Base-by-base conservation (phyloP, 2,113 vertebrate genomes). In the Menura novaehollandiae region DNA sequence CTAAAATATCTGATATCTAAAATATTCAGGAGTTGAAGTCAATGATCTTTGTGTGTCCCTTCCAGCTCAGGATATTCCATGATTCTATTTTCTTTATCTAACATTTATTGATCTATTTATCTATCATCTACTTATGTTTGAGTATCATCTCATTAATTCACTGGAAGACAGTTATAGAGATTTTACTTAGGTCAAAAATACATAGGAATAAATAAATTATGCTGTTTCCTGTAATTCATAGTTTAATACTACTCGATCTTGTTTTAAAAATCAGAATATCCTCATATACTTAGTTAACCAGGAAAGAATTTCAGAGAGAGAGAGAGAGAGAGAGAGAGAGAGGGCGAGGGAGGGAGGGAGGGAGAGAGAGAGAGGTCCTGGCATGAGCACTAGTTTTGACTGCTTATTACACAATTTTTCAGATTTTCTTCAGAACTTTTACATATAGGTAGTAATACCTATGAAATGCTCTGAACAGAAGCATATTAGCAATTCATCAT, bases 351-450 rank as follows among this genome's bases (percentile, higher is more conserved):
- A n/a, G n/a, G n/a, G n/a, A n/a, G n/a, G n/a, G n/a, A n/a, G n/a
- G n/a, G n/a, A n/a, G 2, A 41, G 14, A 39, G 18, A 22, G 17
- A 77, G 6, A 23, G 15, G 10, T 0, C 11, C 44, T n/a, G 7
- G 9, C 13, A 69, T 12, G 13, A 55, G 16, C 15, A 30, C 32
- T 33, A 47, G 5, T 43, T 52, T 64, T 32, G 14, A 35, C 16
- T 47, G n/a, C 13, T 53, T 41, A 32, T 52, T 56, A 39, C 14
- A 39, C 19, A 35, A 52, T 6, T 14, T 13, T 23, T 62, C 30
- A 78, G 15, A 7, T 74, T 87, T 60, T 69, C 51, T 74, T 73
- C 32, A 51, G 17, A 77, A 68, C 8, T 47, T 87, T 51, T 46
- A 41, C 15, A 66, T n/a, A 21, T 6, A 22, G 5, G 3, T 67